Evolutionary conservation across 2,888 invertebrate genomes (phyloP), one percentile per base, ranked within the genome.

Genomic region (Melanotus villosus): DNA sequence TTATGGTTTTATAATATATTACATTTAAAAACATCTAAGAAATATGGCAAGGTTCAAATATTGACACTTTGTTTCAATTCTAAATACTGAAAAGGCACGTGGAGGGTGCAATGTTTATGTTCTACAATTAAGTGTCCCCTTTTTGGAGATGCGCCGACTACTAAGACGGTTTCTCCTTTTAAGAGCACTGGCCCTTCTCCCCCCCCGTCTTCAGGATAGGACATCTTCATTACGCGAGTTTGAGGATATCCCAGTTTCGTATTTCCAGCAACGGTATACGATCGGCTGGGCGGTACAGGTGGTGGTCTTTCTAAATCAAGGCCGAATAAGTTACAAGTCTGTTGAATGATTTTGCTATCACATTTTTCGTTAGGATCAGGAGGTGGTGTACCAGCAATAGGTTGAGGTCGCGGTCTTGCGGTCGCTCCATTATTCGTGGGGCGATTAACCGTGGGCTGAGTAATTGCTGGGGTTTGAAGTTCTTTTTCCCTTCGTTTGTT

Each of bases 201-300:
- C 12, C 85, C 85, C 59, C 83, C 84, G 65, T 87, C 88, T 71
- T 85, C 85, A 76, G 92, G 92, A 87, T 93, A 97, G 77, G 93
- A 92, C 89, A 93, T 93, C 85, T 94, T 94, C 93, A 97, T 95
- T 67, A 94, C 88, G 81, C 97, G 90, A 76, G 92, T 93, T 86
- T 97, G 97, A 73, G 97, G 97, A 87, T 97, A 97, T 77, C 94
- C 93, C 75, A 96, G 87, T 86, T 96, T 96, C 67, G 94, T 93
- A 84, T 96, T 95, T 78, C 95, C 95, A 23, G 93, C 89, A 68
- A 97, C 94, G 4, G 96, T 96, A 86, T 98, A 97, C 1, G 94
- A 91, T 77, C 97, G 90, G 79, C 95, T 92, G 30, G 95, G 94
- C 52, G 97, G 97, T 73, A 97, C 91, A 26, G 97, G 96, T 32